Percentiles rank a stretch among this genome's conserved stretches.
phyloP scores from a whole-genome alignment of 2,888 invertebrate species.

The Eretmocerus hayati region DNA sequence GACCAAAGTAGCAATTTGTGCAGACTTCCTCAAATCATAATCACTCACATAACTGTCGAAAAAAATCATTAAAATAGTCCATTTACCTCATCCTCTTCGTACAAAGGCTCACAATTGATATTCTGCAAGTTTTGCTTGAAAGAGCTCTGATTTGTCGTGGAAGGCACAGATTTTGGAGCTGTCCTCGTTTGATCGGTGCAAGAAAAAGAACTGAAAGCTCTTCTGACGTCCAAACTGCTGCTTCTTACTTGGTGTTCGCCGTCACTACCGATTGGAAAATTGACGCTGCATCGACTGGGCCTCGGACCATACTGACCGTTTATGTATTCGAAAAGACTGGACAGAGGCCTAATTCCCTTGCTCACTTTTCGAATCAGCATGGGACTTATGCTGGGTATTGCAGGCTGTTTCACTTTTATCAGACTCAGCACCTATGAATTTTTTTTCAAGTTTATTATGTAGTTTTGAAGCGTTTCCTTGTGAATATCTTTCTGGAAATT shows the following conservation, averaged over 20 bases:
- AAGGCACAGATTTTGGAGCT: no score
- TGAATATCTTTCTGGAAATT: no score
- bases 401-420: conserved; percentile 37
- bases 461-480: no score
- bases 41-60: no score
- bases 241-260: neutral
- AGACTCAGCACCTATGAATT: conserved; percentile 36
- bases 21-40: no score
- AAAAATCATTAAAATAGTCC: no score
- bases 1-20: no score
- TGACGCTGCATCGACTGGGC: neutral
- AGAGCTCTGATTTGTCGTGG: neutral
- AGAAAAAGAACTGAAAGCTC: neutral
- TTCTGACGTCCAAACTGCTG: neutral
- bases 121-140: conserved; percentile 10
- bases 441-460: no score
- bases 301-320: conserved; percentile 3
- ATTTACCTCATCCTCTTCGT: conserved; percentile 23
- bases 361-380: conserved; percentile 38
- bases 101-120: conserved; percentile 16
- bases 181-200: no score
- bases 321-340: conserved; percentile 28
- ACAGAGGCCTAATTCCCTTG: conserved; percentile 32
- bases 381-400: conserved; percentile 29
- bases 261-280: neutral